Evolutionary conservation across 2,797 vertebrate genomes (phyloP), one percentile per base, ranked within the genome.

Genomic region (Phrynocephalus forsythii): DNA sequence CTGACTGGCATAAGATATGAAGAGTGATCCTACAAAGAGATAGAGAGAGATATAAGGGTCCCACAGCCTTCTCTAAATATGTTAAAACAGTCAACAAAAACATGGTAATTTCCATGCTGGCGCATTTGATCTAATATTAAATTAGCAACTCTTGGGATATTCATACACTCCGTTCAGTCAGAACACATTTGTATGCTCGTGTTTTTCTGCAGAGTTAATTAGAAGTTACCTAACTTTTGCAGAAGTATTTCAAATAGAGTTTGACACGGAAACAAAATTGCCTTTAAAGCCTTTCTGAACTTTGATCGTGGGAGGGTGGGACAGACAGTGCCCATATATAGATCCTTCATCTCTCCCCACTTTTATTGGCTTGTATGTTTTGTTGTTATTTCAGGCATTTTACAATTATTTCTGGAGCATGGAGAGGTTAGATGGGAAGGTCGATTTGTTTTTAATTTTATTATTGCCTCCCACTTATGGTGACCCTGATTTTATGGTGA

Each of bases 111-210:
- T 95, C 82, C 71, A 91, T 78, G 88, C 33, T 60, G 63, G n/a
- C 71, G 94, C 83, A 93, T 94, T 95, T 95, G 93, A 94, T 95
- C 91, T 95, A 94, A 91, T 95, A 92, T 93, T 94, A 95, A 95
- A 93, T 94, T 91, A 92, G 79, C 81, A 88, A 15, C 92, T 94
- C 90, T 90, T 91, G 94, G 94, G 94, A 94, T 86, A 86, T 28
- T 76, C 16, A 88, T 63, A 88, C 90, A 88, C 90, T 91, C 91
- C 91, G 88, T 94, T 92, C 88, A 92, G 66, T 92, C 91, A 92
- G 89, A 94, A 75, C 63, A 84, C 69, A 87, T 94, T 94, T 93
- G 84, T 94, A 44, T 71, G 79, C 73, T 91, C 16, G 38, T 28
- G 60, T 78, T 94, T 93, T 94, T 93, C 87, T 90, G 26, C 73